Evolutionary conservation across 1,140 invertebrate species (phyloP).

Genomic region (Wasmannia auropunctata): DNA sequence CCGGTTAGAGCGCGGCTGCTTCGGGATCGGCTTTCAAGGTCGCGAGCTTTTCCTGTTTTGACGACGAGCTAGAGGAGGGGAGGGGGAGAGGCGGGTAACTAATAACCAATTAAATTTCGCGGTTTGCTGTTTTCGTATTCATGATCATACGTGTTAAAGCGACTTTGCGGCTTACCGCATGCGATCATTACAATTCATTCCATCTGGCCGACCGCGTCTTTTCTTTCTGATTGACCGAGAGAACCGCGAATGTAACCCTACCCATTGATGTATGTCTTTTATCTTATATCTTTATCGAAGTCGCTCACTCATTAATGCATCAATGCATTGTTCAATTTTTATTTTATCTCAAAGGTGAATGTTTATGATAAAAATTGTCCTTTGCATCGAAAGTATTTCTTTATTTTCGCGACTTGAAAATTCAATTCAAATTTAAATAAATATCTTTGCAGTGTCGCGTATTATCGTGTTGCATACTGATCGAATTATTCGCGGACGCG

Average conservation of each 20-base stretch:
- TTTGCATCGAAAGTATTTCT: too few species aligned
- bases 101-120: conserved; percentile 71
- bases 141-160: conserved; percentile 61
- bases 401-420: not conserved
- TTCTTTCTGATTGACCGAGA: conserved; percentile 10
- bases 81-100: too few species aligned
- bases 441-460: not conserved
- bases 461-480: not conserved
- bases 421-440: not conserved
- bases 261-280: not conserved
- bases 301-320: not conserved
- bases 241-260: not conserved
- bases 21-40: conserved; percentile 67
- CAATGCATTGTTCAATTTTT: not conserved
- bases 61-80: conserved; percentile 16
- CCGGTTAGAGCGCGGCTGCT: not conserved
- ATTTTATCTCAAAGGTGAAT: not conserved
- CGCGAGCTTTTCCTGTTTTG: conserved; percentile 42
- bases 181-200: conserved; percentile 72
- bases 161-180: conserved; percentile 70
- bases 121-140: conserved; percentile 64
- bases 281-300: not conserved
- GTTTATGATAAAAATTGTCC: too few species aligned
- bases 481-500: not conserved
- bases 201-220: conserved; percentile 32